phyloP scores from a whole-genome alignment of 2,888 invertebrate genomes.

The Eristalis tenax region DNA sequence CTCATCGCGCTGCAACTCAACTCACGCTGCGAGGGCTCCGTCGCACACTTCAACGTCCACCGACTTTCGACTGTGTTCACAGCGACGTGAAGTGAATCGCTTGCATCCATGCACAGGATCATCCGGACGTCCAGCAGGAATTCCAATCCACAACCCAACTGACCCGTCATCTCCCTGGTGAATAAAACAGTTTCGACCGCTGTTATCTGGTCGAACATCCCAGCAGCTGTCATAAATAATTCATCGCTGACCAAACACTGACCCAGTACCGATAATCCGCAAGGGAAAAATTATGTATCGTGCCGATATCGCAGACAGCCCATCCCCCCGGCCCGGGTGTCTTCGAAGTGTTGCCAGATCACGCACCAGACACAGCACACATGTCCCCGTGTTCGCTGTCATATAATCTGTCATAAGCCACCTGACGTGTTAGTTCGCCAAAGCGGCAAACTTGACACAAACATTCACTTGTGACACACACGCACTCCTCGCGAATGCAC shows the following conservation, averaged over 20 bases:
- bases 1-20: neutral
- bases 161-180: neutral
- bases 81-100: neutral
- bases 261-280: slow-evolving; percentile 21
- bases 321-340: slow-evolving; percentile 21
- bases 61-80: neutral
- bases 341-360: slow-evolving; percentile 28
- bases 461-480: slow-evolving; percentile 56
- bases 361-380: slow-evolving; percentile 42
- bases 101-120: neutral
- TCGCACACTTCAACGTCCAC: neutral
- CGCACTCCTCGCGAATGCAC: neutral
- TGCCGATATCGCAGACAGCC: neutral
- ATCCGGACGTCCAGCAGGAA: neutral
- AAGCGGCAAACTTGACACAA: slow-evolving; percentile 67
- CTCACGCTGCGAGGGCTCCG: neutral
- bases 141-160: neutral
- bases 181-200: slow-evolving; percentile 5
- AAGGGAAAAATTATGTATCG: slow-evolving; percentile 46
- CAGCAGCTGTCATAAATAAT: slow-evolving; percentile 39
- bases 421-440: slow-evolving; percentile 57
- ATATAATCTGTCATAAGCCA: slow-evolving; percentile 71
- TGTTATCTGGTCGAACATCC: neutral
- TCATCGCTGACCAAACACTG: slow-evolving; percentile 39
- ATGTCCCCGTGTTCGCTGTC: slow-evolving; percentile 62